Evolutionary conservation across 2,797 vertebrate species (phyloP).

Genomic region (Schizopygopsis malacanthus): DNA sequence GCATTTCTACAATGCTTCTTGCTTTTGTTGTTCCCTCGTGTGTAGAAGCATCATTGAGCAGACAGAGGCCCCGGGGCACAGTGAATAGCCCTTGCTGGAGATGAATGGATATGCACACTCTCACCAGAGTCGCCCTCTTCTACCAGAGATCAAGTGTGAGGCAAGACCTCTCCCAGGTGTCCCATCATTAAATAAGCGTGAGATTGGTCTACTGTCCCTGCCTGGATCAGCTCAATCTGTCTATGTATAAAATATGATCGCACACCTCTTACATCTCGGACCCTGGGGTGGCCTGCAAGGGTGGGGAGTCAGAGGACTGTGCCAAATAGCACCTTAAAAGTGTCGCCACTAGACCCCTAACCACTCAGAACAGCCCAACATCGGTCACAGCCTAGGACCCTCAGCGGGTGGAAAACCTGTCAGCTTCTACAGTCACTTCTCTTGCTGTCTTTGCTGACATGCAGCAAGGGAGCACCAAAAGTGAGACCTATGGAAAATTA

Average conservation of each 20-base stretch:
- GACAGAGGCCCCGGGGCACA: slow-evolving; percentile 11
- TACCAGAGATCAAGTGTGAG: slow-evolving; percentile 40
- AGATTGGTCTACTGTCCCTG: slow-evolving; percentile 69
- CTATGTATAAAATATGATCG: not conserved
- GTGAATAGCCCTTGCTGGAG: slow-evolving; percentile 16
- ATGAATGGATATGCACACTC: slow-evolving; percentile 23
- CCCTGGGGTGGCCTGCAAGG: not conserved
- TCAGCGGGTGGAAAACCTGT: slow-evolving; percentile 67
- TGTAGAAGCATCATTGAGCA: slow-evolving; percentile 30
- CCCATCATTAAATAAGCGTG: slow-evolving; percentile 76
- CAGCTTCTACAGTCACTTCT: slow-evolving; percentile 66
- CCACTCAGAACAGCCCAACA: slow-evolving; percentile 6
- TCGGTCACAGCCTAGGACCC: slow-evolving; percentile 49
- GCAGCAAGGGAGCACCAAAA: slow-evolving; percentile 69
- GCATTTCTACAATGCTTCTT: slow-evolving; percentile 20
- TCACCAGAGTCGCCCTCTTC: not conserved
- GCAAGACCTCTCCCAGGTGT: slow-evolving; percentile 57
- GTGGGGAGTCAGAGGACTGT: slow-evolving; percentile 14
- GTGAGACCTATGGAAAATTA: slow-evolving; percentile 72
- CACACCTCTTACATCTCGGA: not conserved
- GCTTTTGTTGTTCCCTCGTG: slow-evolving; percentile 26
- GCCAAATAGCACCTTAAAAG: not conserved
- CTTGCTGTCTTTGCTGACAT: slow-evolving; percentile 66
- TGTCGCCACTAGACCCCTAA: not conserved
- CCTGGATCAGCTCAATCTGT: not conserved